Evolutionary conservation across 2,113 vertebrate species (phyloP), one percentile per base, ranked within the genome.

Genomic region (Trichechus manatus): DNA sequence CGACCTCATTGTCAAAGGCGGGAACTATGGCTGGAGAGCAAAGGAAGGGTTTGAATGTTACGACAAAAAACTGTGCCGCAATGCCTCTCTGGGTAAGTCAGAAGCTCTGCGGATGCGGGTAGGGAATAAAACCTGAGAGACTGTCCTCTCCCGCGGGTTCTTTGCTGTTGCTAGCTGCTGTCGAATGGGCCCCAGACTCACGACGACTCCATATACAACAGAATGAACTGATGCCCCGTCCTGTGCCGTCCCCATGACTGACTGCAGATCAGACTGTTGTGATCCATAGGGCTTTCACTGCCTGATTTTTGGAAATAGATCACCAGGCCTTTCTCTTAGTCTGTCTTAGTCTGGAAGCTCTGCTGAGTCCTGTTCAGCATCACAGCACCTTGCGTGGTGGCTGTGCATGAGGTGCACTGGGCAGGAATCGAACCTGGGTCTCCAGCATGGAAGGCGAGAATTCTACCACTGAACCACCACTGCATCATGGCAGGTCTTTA

Each of bases 11-110:
- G 96, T 98, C 78, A 99, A 99, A 96, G 99, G 99, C 31, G 99
- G 99, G 29, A 99, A 99, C 98, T 99, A 99, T 0, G 98, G 99
- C 79, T 99, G 99, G 99, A 98, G 99, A 96, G 99, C 99, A 0
- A 99, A 99, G 95, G 99, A 99, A 92, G 99, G 99, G 25, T 99
- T 99, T 50, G 98, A 99, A 95, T 99, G 99, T 92, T 99, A 98
- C 0, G 98, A 99, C 66, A 31, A 96, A 22, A 99, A 99, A 79
- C 98, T 99, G 86, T 99, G 99, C 95, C 98, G 97, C 23, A 99
- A 99, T 84, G 97, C 99, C 1, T 99, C 99, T 47, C 72, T 99
- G 97, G 98, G 99, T 99, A 98, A 99, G 99, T 33, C 33, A 91
- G 23, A 74, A 0, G 9, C 23, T 42, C 3, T 33, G 8, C 13